A percentile compares a stretch with the other conserved stretches of the same genome.
These are phyloP conservation scores for Drosophila miranda DNA, from an alignment of 1,140 invertebrate species.

Conservation along the genomic window DNA sequence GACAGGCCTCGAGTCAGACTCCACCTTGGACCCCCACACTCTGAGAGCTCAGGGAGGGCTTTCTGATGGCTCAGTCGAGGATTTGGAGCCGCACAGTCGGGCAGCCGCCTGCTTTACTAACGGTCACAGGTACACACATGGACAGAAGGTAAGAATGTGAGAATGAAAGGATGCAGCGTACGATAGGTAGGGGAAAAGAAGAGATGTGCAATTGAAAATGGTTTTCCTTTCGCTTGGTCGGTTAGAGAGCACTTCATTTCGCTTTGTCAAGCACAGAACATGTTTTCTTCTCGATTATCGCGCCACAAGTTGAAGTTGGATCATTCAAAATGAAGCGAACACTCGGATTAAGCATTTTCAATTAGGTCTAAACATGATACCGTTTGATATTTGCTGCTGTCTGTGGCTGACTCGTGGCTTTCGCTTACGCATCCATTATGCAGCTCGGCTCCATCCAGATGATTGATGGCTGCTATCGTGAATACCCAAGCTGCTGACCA, in stretches of 20 bases:
- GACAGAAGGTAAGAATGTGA: conserved; percentile 72
- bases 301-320: no score
- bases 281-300: no score
- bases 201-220: conserved; percentile 8
- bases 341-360: conserved; percentile 22
- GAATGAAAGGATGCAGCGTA: not conserved
- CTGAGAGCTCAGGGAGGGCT: conserved; percentile 18
- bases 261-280: no score
- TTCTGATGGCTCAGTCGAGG: conserved; percentile 43
- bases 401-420: conserved; percentile 7
- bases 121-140: conserved; percentile 78
- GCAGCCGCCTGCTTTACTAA: conserved; percentile 76
- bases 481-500: not conserved
- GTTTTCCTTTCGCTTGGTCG: conserved; percentile 6
- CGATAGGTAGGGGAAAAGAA: not conserved
- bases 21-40: conserved; percentile 25
- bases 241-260: not conserved
- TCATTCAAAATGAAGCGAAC: not conserved
- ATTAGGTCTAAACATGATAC: conserved; percentile 15
- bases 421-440: conserved; percentile 4
- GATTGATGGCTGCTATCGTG: conserved; percentile 23
- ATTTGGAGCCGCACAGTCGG: conserved; percentile 75
- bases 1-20: conserved; percentile 32
- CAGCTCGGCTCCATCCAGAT: conserved; percentile 20
- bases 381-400: not conserved